A percentile compares a stretch with the other conserved stretches of the same genome.
phyloP scores from a whole-genome alignment of 1,140 invertebrate species.

The Meloidogyne floridensis region DNA sequence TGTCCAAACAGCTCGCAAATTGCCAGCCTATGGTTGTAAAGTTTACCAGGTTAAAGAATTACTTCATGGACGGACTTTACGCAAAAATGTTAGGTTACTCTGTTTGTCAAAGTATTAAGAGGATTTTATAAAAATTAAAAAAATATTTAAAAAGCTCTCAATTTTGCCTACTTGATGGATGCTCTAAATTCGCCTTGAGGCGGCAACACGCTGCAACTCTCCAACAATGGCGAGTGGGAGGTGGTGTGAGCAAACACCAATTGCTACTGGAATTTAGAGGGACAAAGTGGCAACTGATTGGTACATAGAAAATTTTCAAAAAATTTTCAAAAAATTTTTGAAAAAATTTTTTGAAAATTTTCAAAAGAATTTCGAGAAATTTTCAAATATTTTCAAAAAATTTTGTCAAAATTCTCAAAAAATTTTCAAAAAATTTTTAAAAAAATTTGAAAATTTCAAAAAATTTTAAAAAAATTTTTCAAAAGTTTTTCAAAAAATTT shows the following conservation, averaged over 20 bases:
- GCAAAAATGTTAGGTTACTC: conserved; percentile 73
- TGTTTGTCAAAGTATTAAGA: conserved; percentile 69
- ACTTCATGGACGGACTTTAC: conserved; percentile 72
- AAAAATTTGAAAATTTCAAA: neutral
- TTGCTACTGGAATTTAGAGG: conserved; percentile 74
- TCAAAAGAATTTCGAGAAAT: conserved; percentile 14
- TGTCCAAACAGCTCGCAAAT: conserved; percentile 68
- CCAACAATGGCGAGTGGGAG: conserved; percentile 74
- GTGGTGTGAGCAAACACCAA: conserved; percentile 73
- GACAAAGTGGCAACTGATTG: conserved; percentile 70
- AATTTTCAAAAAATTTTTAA: neutral
- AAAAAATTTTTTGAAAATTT: conserved; percentile 41
- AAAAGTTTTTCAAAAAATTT: neutral
- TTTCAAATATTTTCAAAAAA: conserved; percentile 52
- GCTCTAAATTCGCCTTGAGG: conserved; percentile 72
- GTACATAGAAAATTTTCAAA: conserved; percentile 35
- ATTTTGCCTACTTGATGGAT: conserved; percentile 74
- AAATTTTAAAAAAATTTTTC: neutral
- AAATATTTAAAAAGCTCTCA: conserved; percentile 65
- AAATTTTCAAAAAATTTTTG: neutral
- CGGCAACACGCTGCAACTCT: conserved; percentile 73
- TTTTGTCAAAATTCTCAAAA: conserved; percentile 44
- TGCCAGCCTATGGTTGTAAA: conserved; percentile 74
- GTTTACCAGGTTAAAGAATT: conserved; percentile 76
- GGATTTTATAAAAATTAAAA: neutral